Base-by-base conservation (phyloP, 2,113 vertebrate species). In the Tupaia tana region DNA sequence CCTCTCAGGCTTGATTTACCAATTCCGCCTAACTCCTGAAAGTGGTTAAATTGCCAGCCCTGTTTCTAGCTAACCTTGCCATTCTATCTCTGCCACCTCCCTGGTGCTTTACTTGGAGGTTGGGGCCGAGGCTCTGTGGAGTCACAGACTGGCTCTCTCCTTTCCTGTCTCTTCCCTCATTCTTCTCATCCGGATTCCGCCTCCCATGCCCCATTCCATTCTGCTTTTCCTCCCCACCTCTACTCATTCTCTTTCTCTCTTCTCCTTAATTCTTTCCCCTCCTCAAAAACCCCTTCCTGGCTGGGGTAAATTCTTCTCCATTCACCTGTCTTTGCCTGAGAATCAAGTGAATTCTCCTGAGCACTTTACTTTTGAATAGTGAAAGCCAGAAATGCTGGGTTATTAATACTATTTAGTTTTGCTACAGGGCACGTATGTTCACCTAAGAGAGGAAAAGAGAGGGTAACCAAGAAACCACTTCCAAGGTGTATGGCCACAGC, bases 91-190 rank as follows among this genome's bases (percentile, higher is more conserved):
- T 0, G 69, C 43, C 16, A 13, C 13, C 56, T 59, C 14, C 85
- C 43, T 10, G 66, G 27, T 7, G 27, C 59, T 74, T 61, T 81
- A 22, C 82, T 67, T 7, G 75, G 25, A 67, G 16, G 29, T 16
- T 11, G 69, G 75, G 67, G 59, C 67, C 15, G 11, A 56, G 86
- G 34, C 84, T 58, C 29, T 9, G 3, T 31, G n/a, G 29, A 66
- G 2, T 22, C 14, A 1, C 56, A 20, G 19, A 18, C 9, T 7
- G 43, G 1, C 2, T 1, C 66, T 7, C 2, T 2, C 13, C 58
- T 78, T 9, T 19, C 22, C 13, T 34, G 0, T 43, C 59, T 9
- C 14, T 15, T 0, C 18, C 9, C 22, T 29, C n/a, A 24, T n/a
- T 10, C 70, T 70, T 3, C 34, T 6, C 5, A 34, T 29, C 29